phyloP scores from a whole-genome alignment of 2,797 vertebrate genomes.

The Acridotheres tristis region DNA sequence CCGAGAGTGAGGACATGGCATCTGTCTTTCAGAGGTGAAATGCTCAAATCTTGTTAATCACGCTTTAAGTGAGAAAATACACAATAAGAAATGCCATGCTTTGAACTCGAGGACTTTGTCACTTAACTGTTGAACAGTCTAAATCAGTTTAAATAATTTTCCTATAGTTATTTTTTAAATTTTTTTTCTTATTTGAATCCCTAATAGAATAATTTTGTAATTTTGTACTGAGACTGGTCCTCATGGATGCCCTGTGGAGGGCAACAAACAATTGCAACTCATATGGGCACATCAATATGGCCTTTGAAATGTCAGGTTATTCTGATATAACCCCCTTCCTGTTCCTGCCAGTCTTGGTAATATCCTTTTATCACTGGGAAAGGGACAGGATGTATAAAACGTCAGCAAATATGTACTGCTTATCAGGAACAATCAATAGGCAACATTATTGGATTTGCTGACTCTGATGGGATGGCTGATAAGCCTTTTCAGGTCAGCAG shows the following conservation, averaged over 20 bases:
- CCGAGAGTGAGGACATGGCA: background rate
- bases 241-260: background rate
- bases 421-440: background rate
- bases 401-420: background rate
- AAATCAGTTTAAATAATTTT: background rate
- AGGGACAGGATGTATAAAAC: background rate
- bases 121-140: background rate
- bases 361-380: background rate
- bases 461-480: background rate
- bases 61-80: background rate
- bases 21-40: background rate
- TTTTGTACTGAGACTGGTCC: background rate
- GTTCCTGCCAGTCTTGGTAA: background rate
- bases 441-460: background rate
- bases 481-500: background rate
- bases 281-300: fast-evolving
- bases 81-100: background rate
- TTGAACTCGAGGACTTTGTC: background rate
- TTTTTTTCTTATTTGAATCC: background rate
- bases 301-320: background rate
- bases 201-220: background rate
- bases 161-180: background rate
- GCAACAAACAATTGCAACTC: background rate
- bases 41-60: background rate
- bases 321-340: background rate